Percentiles rank a stretch among this genome's conserved stretches.
phyloP scores from a whole-genome alignment of 35 echinoderm and acorn worm genomes.

The Hemicentrotus pulcherrimus region DNA sequence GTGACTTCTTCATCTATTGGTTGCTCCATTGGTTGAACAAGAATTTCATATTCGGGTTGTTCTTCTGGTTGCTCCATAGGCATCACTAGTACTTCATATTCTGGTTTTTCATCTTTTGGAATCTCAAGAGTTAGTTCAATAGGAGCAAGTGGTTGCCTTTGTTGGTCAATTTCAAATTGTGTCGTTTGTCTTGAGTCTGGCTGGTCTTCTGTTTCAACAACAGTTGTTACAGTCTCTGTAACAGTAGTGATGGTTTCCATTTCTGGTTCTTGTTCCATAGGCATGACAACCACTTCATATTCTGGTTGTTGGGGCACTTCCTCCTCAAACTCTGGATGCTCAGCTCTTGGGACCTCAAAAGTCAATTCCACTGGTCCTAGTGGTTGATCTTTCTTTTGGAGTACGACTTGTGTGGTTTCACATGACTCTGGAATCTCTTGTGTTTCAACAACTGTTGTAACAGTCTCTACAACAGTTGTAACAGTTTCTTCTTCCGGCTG shows the following conservation, averaged over 20 bases:
- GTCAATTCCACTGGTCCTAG: slow-evolving; percentile 62
- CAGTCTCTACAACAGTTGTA: slow-evolving; percentile 39
- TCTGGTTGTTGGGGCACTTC: slow-evolving; percentile 46
- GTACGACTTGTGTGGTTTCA: slow-evolving; percentile 52
- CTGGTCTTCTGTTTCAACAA: slow-evolving; percentile 56
- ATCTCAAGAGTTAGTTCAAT: slow-evolving; percentile 68
- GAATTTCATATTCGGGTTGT: slow-evolving; percentile 70
- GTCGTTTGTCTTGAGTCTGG: slow-evolving; percentile 58
- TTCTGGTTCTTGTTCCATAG: not conserved
- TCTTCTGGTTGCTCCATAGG: slow-evolving; percentile 39
- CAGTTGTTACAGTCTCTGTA: slow-evolving; percentile 49
- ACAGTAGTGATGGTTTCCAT: slow-evolving; percentile 42
- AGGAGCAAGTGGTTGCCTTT: slow-evolving; percentile 52
- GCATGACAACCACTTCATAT: slow-evolving; percentile 75
- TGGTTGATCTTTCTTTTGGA: slow-evolving; percentile 56
- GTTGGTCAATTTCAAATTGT: slow-evolving; percentile 66
- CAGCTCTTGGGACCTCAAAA: slow-evolving; percentile 62
- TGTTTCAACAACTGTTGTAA: slow-evolving; percentile 35
- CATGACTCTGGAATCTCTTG: slow-evolving; percentile 49
- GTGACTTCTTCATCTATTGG: slow-evolving; percentile 35
- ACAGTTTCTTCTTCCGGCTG: slow-evolving; percentile 34
- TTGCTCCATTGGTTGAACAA: slow-evolving; percentile 53
- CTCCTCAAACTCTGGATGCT: slow-evolving; percentile 40
- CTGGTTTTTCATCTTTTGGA: slow-evolving; percentile 63
- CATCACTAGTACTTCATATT: slow-evolving; percentile 77